These are phyloP conservation scores for Poeciliopsis gracilis DNA, from an alignment of 2,797 vertebrate genomes.

Conservation along the genomic window DNA sequence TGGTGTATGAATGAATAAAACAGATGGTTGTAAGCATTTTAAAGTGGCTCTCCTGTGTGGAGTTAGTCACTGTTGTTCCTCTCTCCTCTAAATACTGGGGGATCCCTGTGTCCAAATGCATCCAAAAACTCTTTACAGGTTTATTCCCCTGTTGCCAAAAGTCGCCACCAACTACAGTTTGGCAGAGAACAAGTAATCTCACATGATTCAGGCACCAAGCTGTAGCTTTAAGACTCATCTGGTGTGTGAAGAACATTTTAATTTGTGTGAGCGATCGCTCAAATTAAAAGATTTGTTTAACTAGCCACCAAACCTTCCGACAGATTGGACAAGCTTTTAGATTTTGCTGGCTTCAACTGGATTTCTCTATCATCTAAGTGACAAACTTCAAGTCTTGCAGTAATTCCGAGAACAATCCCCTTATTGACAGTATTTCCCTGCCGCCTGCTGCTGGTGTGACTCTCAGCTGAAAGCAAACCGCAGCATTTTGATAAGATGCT, in stretches of 20 bases:
- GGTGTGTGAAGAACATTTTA: neutral
- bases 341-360: neutral
- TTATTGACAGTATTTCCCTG: slow-evolving; percentile 29
- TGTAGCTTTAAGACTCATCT: neutral
- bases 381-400: neutral
- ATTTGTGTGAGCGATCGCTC: neutral
- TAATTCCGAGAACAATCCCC: slow-evolving; percentile 6
- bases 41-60: neutral
- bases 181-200: neutral
- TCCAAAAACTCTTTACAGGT: neutral
- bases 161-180: neutral
- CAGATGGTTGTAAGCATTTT: neutral
- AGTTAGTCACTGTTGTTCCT: neutral
- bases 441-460: neutral
- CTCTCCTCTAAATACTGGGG: neutral
- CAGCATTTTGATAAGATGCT: slow-evolving; percentile 44
- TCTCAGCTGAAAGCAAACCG: slow-evolving; percentile 8
- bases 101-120: neutral
- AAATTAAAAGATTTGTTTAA: neutral
- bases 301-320: neutral
- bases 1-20: neutral
- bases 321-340: neutral
- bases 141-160: neutral
- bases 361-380: neutral
- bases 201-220: neutral